These are phyloP conservation scores for Arctocebus calabarensis DNA, from an alignment of 2,797 vertebrate genomes.

Conservation along the genomic window DNA sequence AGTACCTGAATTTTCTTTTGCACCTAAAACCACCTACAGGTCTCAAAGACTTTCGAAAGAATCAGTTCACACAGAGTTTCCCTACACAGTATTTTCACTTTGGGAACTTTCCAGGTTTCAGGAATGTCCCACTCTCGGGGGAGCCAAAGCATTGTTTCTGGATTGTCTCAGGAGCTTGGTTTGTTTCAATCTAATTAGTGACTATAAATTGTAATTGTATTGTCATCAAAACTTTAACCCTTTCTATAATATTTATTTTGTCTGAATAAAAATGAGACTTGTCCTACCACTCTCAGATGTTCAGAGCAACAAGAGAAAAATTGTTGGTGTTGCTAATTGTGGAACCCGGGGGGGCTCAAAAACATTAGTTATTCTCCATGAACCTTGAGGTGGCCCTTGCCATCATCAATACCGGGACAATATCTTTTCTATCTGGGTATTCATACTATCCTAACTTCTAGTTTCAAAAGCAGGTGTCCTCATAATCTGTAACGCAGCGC, in stretches of 20 bases:
- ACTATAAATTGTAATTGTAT: not conserved
- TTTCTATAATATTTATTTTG: not conserved
- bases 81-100: conserved; percentile 1
- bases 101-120: conserved; percentile 51
- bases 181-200: not conserved
- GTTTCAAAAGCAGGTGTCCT: not conserved
- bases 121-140: not conserved
- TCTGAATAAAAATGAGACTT: not conserved
- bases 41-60: not conserved
- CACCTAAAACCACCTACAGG: not conserved
- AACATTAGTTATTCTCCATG: not conserved
- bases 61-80: not conserved
- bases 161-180: not conserved
- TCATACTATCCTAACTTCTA: not conserved
- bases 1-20: not conserved
- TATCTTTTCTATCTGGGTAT: not conserved
- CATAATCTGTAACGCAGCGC: not conserved
- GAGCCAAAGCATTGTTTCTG: not conserved
- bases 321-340: not conserved
- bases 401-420: not conserved
- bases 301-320: not conserved
- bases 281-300: not conserved
- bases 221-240: not conserved
- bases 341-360: not conserved
- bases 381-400: not conserved